Conservation (phyloP, 2,113 vertebrate genomes). For the Engraulis encrasicolus region DNA sequence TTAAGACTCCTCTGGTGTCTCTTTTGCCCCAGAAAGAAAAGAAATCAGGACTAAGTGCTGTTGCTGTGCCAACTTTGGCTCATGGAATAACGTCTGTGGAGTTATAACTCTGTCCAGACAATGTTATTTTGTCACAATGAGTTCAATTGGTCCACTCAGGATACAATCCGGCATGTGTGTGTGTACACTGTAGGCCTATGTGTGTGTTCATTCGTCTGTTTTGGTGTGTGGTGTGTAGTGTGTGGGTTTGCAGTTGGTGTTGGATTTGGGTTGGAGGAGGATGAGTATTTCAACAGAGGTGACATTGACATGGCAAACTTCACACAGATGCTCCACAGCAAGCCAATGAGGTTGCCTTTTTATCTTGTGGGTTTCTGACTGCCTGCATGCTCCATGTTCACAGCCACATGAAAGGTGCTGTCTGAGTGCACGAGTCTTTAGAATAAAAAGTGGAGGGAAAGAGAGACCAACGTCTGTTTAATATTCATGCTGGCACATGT, state of each 20-base stretch:
- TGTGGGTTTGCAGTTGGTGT: no score
- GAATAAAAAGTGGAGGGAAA: not conserved
- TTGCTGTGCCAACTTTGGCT: not conserved
- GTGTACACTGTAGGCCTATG: not conserved
- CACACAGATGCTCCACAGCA: not conserved
- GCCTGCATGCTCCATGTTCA: not conserved
- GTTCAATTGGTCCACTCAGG: conserved; percentile 25
- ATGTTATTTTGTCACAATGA: conserved; percentile 1
- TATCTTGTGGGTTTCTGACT: not conserved
- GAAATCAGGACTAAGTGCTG: not conserved
- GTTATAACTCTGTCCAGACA: conserved; percentile 17
- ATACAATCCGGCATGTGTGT: not conserved
- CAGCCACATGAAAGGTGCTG: not conserved
- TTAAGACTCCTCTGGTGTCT: not conserved
- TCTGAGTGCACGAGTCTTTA: not conserved
- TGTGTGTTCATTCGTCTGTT: no score
- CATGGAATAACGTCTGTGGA: not conserved
- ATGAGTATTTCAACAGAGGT: not conserved
- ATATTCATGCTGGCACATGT: conserved; percentile 11
- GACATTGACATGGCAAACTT: not conserved
- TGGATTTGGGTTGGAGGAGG: not conserved
- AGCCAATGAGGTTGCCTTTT: not conserved
- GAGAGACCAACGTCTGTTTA: not conserved
- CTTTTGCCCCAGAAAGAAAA: not conserved
- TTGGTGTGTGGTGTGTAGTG: no score